Percentiles rank a stretch among this genome's conserved stretches.
Evolutionary conservation across 2,797 vertebrate genomes (phyloP).

Genomic region (Siniperca obscura): DNA sequence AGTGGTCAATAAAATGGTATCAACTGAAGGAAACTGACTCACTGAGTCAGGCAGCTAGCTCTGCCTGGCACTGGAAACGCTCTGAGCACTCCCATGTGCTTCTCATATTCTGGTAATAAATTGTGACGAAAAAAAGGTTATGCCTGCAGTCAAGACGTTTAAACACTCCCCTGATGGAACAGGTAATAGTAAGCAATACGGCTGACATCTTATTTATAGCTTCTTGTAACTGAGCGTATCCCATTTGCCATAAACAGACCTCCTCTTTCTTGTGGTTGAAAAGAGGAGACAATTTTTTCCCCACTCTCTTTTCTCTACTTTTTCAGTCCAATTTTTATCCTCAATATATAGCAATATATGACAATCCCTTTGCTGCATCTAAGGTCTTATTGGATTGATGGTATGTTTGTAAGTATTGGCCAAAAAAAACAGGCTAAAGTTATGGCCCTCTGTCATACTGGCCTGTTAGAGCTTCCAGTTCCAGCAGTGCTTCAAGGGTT

Average conservation of each 20-base stretch:
- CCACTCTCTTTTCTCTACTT: constrained; percentile 9
- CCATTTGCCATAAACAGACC: constrained; percentile 58
- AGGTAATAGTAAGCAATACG: constrained; percentile 66
- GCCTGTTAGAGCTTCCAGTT: constrained; percentile 7
- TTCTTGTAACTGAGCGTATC: constrained; percentile 49
- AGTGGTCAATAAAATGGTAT: constrained; percentile 49
- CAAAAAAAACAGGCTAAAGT: constrained; percentile 43
- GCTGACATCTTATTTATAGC: constrained; percentile 70
- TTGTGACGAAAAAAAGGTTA: constrained; percentile 62
- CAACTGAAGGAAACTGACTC: constrained; percentile 59
- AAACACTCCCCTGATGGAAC: constrained; percentile 68
- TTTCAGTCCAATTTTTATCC: constrained; percentile 36
- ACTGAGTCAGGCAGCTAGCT: constrained; percentile 32
- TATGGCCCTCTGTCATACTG: constrained; percentile 14
- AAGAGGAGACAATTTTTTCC: constrained; percentile 29
- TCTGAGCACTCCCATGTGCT: constrained; percentile 61
- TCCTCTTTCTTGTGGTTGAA: constrained; percentile 29
- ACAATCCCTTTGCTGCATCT: constrained; percentile 32
- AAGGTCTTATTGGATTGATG: constrained; percentile 35
- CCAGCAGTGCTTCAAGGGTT: constrained; percentile 5
- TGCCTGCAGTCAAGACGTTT: constrained; percentile 62
- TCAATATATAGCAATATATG: constrained; percentile 28
- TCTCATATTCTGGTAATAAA: constrained; percentile 70
- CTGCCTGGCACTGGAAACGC: constrained; percentile 28
- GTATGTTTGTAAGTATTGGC: constrained; percentile 38